phyloP scores from a whole-genome alignment of 2,113 vertebrate genomes.

The Periophthalmus modestus region DNA sequence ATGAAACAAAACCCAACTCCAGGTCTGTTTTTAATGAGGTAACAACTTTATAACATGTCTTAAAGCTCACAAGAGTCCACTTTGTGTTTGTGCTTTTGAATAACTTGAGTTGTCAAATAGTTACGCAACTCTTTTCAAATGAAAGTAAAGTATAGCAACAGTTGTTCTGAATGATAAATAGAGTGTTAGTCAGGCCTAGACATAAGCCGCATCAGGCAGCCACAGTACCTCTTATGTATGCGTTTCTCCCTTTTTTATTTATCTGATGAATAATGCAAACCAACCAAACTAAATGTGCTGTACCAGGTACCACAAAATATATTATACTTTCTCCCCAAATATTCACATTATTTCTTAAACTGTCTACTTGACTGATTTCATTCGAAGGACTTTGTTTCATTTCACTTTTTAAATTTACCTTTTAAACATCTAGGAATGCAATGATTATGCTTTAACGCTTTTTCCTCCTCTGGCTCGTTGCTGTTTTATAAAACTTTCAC shows the following conservation, averaged over 20 bases:
- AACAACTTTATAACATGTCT: too few species aligned
- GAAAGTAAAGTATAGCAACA: neutral
- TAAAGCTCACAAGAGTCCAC: too few species aligned
- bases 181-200: neutral
- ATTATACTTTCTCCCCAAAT: too few species aligned
- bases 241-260: neutral
- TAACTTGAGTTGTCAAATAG: neutral
- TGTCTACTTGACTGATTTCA: too few species aligned
- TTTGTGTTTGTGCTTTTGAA: constrained; percentile 34
- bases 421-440: neutral
- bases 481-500: neutral
- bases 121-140: neutral
- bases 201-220: neutral
- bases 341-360: too few species aligned
- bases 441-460: neutral
- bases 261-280: neutral
- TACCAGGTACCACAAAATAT: too few species aligned
- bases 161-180: neutral
- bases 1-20: too few species aligned
- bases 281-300: too few species aligned
- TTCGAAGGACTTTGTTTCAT: too few species aligned
- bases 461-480: neutral
- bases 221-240: neutral
- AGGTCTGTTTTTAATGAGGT: too few species aligned
- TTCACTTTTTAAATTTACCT: too few species aligned